A percentile compares a stretch with the other conserved stretches of the same genome.
phyloP scores from a whole-genome alignment of 2,113 vertebrate genomes.

The Propithecus coquereli region DNA sequence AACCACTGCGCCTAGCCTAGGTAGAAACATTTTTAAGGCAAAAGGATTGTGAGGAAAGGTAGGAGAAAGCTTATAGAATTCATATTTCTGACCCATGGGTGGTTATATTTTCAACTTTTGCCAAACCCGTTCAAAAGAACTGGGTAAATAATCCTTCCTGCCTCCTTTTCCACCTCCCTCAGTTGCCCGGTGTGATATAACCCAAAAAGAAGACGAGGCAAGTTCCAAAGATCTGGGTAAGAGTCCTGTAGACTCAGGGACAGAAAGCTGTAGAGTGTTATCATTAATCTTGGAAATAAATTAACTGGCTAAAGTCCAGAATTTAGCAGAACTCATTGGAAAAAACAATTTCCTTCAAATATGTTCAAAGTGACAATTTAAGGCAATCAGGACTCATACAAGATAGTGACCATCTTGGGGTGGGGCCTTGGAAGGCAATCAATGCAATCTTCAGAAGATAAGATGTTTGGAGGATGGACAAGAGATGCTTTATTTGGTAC shows the following conservation, averaged over 20 bases:
- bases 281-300: neutral
- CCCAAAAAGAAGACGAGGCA: neutral
- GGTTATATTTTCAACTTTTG: neutral
- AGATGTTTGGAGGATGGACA: neutral
- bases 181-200: neutral
- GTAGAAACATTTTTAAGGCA: neutral
- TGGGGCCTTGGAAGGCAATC: neutral
- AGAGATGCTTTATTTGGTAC: neutral
- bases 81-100: neutral
- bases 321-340: neutral
- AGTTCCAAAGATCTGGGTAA: neutral
- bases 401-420: neutral
- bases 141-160: neutral
- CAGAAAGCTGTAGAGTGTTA: neutral
- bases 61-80: neutral
- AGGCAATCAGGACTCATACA: neutral
- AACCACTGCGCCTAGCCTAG: too few relatives aligned
- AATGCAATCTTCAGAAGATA: neutral
- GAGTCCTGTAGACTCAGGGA: neutral
- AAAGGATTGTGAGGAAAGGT: neutral
- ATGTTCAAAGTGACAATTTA: neutral
- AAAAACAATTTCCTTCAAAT: constrained; percentile 19
- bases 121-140: neutral
- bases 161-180: neutral
- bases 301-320: neutral